A percentile compares a stretch with the other conserved stretches of the same genome.
These are phyloP conservation scores for Penaeus indicus DNA, from an alignment of 1,140 invertebrate genomes.

Conservation along the genomic window DNA sequence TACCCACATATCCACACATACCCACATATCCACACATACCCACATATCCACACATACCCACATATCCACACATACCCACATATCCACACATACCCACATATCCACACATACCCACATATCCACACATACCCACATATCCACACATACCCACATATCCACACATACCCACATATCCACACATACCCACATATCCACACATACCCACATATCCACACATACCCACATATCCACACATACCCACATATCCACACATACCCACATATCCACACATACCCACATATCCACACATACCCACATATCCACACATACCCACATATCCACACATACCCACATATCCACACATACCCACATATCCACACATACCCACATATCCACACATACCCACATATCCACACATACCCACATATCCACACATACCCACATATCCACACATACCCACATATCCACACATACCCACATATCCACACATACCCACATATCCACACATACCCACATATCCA, in stretches of 20 bases:
- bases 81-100: slow-evolving; percentile 27
- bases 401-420: not conserved
- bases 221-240: not conserved
- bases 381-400: not conserved
- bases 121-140: slow-evolving; percentile 43
- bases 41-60: no score
- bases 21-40: no score
- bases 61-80: no score
- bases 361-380: not conserved
- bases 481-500: not conserved
- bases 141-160: not conserved
- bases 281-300: slow-evolving; percentile 1
- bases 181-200: not conserved
- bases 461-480: not conserved
- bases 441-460: slow-evolving; percentile 2
- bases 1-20: no score
- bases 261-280: not conserved
- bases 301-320: slow-evolving; percentile 6
- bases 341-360: not conserved
- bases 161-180: slow-evolving; percentile 3
- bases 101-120: slow-evolving; percentile 42
- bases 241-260: not conserved
- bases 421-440: not conserved
- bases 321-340: not conserved
- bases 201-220: not conserved